Evolutionary conservation across 2,888 invertebrate species (phyloP).

Genomic region (Oligia fasciuncula): DNA sequence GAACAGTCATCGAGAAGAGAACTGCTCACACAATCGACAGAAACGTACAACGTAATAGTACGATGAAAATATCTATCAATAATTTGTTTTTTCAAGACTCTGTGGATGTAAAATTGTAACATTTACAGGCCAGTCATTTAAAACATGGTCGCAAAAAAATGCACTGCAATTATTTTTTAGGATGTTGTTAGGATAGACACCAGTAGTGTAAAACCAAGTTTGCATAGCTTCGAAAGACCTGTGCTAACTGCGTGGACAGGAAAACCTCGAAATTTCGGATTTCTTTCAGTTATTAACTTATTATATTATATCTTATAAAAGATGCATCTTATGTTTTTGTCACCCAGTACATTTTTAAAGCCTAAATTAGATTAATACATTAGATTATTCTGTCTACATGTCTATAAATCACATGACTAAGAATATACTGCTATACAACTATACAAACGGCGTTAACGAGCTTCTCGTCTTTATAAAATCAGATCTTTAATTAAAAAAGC

Average conservation of each 20-base stretch:
- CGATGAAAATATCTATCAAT: constrained; percentile 10
- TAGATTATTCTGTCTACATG: constrained; percentile 8
- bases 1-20: constrained; percentile 64
- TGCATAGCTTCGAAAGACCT: background rate
- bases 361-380: background rate
- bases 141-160: background rate
- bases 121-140: background rate
- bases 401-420: constrained; percentile 30
- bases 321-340: background rate
- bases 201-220: background rate
- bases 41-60: background rate
- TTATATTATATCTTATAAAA: background rate
- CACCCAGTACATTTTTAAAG: background rate
- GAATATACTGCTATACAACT: constrained; percentile 60
- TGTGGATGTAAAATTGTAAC: background rate
- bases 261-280: background rate
- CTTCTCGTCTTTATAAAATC: constrained; percentile 66
- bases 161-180: background rate
- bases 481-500: constrained; percentile 78
- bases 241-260: background rate
- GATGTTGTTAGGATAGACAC: background rate
- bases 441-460: constrained; percentile 72
- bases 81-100: background rate
- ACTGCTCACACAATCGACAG: constrained; percentile 35
- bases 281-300: background rate